These are phyloP conservation scores for Sebastolobus altivelis DNA, from an alignment of 2,797 vertebrate species.

Conservation along the genomic window DNA sequence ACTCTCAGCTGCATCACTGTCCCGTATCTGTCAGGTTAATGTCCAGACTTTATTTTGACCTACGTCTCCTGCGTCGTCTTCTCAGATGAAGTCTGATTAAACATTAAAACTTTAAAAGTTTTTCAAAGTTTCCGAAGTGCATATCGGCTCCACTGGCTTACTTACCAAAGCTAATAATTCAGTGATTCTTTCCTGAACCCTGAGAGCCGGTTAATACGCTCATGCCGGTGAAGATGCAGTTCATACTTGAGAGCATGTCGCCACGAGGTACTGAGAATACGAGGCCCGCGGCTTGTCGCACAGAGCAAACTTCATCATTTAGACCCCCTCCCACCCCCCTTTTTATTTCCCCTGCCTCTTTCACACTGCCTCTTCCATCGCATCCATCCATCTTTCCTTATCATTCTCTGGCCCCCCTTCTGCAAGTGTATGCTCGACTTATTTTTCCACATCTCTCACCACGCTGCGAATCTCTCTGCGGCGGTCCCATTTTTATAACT, in stretches of 20 bases:
- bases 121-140: constrained; percentile 63
- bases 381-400: constrained; percentile 56
- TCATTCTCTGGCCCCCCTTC: constrained; percentile 20
- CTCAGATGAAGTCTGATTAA: constrained; percentile 66
- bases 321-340: background rate
- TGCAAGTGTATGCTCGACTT: constrained; percentile 30
- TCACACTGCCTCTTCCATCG: constrained; percentile 27
- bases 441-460: constrained; percentile 38
- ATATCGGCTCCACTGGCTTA: constrained; percentile 39
- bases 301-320: constrained; percentile 52
- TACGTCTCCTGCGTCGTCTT: constrained; percentile 25
- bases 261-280: constrained; percentile 18
- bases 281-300: constrained; percentile 38
- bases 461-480: constrained; percentile 7
- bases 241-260: constrained; percentile 35
- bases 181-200: constrained; percentile 48
- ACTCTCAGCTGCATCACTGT: too few relatives aligned
- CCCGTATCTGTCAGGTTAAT: constrained; percentile 29
- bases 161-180: constrained; percentile 68
- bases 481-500: constrained; percentile 37
- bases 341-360: constrained; percentile 17
- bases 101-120: constrained; percentile 69
- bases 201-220: constrained; percentile 31
- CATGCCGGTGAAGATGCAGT: constrained; percentile 18
- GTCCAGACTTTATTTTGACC: constrained; percentile 55